A percentile compares a stretch with the other conserved stretches of the same genome.
These are phyloP conservation scores for Macropis europaea DNA, from an alignment of 2,888 invertebrate genomes.

Conservation along the genomic window DNA sequence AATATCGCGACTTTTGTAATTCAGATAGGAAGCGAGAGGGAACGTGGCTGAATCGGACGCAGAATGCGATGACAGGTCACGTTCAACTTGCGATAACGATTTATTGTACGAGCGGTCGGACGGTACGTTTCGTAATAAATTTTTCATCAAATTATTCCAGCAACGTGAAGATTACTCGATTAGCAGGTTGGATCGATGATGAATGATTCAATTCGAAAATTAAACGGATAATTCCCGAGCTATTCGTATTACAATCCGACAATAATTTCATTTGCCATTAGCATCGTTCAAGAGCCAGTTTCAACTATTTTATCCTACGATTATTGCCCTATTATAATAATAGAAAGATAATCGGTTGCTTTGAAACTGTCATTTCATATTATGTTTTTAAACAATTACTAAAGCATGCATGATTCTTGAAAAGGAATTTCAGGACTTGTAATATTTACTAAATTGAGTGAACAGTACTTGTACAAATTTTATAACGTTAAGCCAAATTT, in stretches of 20 bases:
- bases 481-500: too few relatives aligned
- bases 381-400: too few relatives aligned
- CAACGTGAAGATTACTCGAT: neutral
- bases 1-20: conserved; percentile 44
- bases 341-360: too few relatives aligned
- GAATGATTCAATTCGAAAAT: conserved; percentile 4
- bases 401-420: too few relatives aligned
- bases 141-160: neutral
- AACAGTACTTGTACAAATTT: too few relatives aligned
- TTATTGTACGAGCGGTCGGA: neutral
- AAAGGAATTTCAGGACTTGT: too few relatives aligned
- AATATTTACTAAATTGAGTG: too few relatives aligned
- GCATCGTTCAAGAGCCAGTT: neutral
- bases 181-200: neutral
- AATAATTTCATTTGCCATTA: neutral
- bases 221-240: neutral
- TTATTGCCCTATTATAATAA: too few relatives aligned
- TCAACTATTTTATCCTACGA: neutral
- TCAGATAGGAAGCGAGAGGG: conserved; percentile 16
- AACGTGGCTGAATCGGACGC: neutral
- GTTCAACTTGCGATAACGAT: neutral
- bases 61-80: neutral
- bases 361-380: too few relatives aligned
- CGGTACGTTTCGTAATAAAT: neutral
- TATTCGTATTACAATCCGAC: conserved; percentile 3